Conservation (phyloP, 2,888 invertebrate genomes). For the Pantelozetes paolii region DNA sequence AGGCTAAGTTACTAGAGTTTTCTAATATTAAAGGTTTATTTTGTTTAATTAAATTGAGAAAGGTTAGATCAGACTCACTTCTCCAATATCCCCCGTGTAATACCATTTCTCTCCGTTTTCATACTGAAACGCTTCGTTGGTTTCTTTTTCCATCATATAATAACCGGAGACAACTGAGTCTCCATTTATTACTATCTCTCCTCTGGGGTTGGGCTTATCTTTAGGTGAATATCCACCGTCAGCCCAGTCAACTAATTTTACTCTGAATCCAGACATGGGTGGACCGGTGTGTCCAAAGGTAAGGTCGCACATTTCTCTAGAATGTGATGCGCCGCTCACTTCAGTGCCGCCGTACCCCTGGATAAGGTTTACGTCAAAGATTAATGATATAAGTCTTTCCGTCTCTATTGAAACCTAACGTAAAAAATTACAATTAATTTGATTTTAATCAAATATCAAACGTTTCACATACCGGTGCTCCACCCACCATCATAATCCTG, state of each 20-base stretch:
- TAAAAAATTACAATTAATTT: no score
- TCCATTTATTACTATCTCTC: slow-evolving; percentile 82
- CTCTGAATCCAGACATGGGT: slow-evolving; percentile 17
- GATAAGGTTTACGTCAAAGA: slow-evolving; percentile 80
- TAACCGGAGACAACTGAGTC: slow-evolving; percentile 88
- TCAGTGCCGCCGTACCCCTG: slow-evolving; percentile 97
- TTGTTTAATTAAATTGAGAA: no score
- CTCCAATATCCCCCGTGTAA: slow-evolving; percentile 92
- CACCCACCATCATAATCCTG: slow-evolving; percentile 12
- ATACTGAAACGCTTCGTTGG: slow-evolving; percentile 89
- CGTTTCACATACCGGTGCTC: slow-evolving; percentile 81
- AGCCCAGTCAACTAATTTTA: slow-evolving; percentile 63
- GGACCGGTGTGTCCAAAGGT: slow-evolving; percentile 37
- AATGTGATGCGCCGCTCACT: slow-evolving; percentile 23
- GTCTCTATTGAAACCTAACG: slow-evolving; percentile 74
- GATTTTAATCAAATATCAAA: slow-evolving; percentile 57
- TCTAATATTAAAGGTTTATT: no score
- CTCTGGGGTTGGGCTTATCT: slow-evolving; percentile 78
- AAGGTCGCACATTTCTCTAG: slow-evolving; percentile 34
- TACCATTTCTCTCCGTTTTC: slow-evolving; percentile 87
- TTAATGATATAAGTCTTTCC: slow-evolving; percentile 84
- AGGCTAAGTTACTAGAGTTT: no score
- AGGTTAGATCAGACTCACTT: slow-evolving; percentile 81
- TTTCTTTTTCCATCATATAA: slow-evolving; percentile 73
- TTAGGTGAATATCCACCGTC: slow-evolving; percentile 84